Evolutionary conservation across 2,797 vertebrate genomes (phyloP).

Genomic region (Tokudaia muenninki): DNA sequence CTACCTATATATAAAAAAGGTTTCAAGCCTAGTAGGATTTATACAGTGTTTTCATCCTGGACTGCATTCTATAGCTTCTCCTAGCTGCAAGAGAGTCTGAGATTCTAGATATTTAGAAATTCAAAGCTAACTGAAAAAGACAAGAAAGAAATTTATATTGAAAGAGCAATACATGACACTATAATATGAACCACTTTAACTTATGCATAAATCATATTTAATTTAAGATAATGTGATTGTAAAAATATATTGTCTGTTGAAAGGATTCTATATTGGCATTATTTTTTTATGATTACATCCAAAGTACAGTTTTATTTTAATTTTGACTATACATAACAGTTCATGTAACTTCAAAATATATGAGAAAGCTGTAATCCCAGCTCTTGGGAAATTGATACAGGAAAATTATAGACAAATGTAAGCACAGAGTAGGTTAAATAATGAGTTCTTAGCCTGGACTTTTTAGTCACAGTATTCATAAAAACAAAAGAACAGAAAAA

Average conservation of each 20-base stretch:
- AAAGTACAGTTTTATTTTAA: conserved; percentile 26
- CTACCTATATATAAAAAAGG: background rate
- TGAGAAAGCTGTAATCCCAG: background rate
- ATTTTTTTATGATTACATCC: background rate
- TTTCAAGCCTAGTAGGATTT: background rate
- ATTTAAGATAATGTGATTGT: background rate
- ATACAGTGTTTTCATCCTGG: background rate
- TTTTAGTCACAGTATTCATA: background rate
- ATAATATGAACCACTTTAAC: background rate
- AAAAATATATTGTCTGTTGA: background rate
- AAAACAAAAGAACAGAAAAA: background rate
- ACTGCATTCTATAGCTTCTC: background rate
- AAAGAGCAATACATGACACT: background rate
- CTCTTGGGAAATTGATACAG: background rate
- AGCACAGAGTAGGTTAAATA: background rate
- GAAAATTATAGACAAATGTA: no score
- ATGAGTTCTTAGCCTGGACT: background rate
- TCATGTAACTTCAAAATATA: background rate
- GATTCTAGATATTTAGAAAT: background rate
- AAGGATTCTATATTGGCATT: background rate
- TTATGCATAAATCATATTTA: background rate
- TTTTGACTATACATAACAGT: background rate
- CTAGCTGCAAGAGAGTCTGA: background rate
- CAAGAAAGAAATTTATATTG: background rate
- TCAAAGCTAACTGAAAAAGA: background rate